Conservation (phyloP, 2,113 vertebrate genomes). For the Amphiprion percula region DNA sequence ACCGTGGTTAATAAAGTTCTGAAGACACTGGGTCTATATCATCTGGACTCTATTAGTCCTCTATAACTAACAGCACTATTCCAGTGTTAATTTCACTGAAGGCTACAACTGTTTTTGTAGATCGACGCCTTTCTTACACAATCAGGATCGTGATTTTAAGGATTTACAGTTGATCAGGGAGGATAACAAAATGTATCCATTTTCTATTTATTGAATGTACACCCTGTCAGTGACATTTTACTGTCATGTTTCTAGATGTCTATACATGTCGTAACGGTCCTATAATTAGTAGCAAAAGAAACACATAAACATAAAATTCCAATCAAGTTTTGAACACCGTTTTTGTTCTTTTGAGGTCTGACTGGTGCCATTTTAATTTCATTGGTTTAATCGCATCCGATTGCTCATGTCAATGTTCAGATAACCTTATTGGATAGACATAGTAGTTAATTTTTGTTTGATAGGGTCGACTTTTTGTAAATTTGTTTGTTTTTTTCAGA, state of each 20-base stretch:
- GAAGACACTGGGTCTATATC: slow-evolving; percentile 1
- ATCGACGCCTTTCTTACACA: background rate
- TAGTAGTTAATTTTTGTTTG: no score
- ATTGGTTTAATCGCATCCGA: no score
- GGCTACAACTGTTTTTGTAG: background rate
- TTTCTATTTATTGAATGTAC: background rate
- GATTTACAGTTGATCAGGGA: background rate
- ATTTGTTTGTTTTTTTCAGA: no score
- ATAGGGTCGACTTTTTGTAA: no score
- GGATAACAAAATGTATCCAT: background rate
- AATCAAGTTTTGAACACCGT: background rate
- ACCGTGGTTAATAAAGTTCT: background rate
- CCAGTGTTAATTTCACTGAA: background rate
- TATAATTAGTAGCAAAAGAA: background rate
- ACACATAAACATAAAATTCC: background rate
- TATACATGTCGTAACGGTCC: no score
- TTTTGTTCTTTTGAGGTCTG: no score
- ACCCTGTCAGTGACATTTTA: background rate
- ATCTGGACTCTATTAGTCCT: background rate
- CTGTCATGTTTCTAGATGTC: no score
- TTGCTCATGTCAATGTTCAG: no score
- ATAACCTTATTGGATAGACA: no score
- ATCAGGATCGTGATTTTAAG: background rate
- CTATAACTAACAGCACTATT: background rate
- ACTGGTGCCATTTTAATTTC: background rate